Evolutionary conservation across 1,140 invertebrate genomes (phyloP).

Genomic region (Brachystomella parvula): DNA sequence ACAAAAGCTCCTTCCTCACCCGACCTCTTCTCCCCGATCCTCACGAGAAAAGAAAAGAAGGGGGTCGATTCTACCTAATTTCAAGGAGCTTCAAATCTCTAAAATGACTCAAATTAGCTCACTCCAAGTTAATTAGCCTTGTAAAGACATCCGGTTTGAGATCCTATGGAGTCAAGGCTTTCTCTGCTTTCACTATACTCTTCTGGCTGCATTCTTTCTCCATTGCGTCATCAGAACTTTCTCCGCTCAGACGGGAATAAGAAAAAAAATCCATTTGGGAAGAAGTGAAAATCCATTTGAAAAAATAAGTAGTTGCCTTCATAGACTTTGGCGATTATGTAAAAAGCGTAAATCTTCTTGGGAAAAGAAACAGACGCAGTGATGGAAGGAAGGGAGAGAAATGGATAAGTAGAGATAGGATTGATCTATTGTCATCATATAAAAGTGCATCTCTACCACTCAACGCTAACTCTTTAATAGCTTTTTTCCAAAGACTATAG

Average conservation of each 20-base stretch:
- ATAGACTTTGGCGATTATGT: conserved; percentile 37
- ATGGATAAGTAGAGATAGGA: too few relatives aligned
- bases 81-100: not conserved
- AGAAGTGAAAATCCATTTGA: conserved; percentile 27
- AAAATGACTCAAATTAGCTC: not conserved
- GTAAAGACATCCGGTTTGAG: conserved; percentile 31
- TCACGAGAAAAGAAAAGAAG: not conserved
- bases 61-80: not conserved
- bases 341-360: conserved; percentile 39
- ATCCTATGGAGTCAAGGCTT: conserved; percentile 20
- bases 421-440: too few relatives aligned
- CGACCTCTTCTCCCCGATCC: conserved; percentile 13
- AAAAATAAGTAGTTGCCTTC: conserved; percentile 35
- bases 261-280: not conserved
- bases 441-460: too few relatives aligned
- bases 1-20: conserved; percentile 17
- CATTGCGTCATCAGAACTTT: not conserved
- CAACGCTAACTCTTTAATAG: too few relatives aligned
- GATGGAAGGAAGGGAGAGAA: conserved; percentile 21
- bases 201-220: conserved; percentile 11
- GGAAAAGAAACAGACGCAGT: conserved; percentile 35
- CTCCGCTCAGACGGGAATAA: not conserved
- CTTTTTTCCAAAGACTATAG: too few relatives aligned
- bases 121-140: conserved; percentile 35
- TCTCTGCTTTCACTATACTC: not conserved